A percentile compares a stretch with the other conserved stretches of the same genome.
phyloP scores from a whole-genome alignment of 2,113 vertebrate genomes.

The Rhinolophus sinicus region DNA sequence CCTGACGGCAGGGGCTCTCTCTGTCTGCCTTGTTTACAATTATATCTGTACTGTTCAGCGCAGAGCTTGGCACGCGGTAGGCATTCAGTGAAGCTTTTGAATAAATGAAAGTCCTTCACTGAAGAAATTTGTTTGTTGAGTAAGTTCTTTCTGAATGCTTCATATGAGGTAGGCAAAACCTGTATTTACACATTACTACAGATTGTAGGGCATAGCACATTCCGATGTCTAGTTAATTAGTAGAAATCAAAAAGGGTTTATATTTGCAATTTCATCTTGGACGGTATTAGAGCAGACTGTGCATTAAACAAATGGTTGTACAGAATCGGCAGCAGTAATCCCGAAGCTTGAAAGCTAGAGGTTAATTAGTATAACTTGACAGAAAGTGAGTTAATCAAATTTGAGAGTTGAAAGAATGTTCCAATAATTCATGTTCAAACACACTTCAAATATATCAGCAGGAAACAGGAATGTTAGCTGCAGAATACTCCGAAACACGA shows the following conservation, averaged over 20 bases:
- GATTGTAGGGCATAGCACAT: constrained; percentile 29
- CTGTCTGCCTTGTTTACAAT: not conserved
- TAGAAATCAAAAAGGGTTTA: constrained; percentile 37
- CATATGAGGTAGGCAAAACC: constrained; percentile 52
- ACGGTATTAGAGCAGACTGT: constrained; percentile 23
- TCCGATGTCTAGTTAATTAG: constrained; percentile 61
- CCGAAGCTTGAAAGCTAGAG: constrained; percentile 47
- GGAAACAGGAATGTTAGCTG: constrained; percentile 33
- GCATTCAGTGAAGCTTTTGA: not conserved
- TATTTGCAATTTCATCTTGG: constrained; percentile 45
- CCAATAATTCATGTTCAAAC: constrained; percentile 61
- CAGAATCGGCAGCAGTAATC: constrained; percentile 61
- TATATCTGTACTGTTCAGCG: not conserved
- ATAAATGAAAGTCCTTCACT: constrained; percentile 4
- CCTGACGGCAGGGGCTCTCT: not conserved
- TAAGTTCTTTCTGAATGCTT: constrained; percentile 40
- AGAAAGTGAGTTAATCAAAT: constrained; percentile 68
- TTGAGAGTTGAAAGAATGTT: constrained; percentile 69
- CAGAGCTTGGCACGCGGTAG: not conserved
- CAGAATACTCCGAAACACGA: not conserved
- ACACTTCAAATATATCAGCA: constrained; percentile 48
- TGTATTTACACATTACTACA: constrained; percentile 54
- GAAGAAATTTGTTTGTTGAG: constrained; percentile 11
- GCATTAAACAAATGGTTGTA: constrained; percentile 46
- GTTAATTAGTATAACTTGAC: constrained; percentile 67